Conservation (phyloP, 2,113 vertebrate genomes). For the Opisthocomus hoazin region DNA sequence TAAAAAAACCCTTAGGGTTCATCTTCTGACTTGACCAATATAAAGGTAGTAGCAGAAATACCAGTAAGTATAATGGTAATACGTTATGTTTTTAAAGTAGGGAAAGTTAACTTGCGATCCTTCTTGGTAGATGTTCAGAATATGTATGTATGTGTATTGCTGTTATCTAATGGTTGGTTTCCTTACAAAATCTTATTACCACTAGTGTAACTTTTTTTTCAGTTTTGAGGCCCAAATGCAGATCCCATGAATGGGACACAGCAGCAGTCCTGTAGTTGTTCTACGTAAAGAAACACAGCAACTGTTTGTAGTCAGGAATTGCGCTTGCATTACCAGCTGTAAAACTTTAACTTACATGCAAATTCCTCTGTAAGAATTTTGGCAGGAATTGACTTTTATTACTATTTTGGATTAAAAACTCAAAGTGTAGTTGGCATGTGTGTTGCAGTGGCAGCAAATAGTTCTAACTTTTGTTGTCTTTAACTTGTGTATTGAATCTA, state of each 20-base stretch:
- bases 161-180: background rate
- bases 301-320: background rate
- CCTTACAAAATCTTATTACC: background rate
- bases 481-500: background rate
- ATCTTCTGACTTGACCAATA: background rate
- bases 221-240: background rate
- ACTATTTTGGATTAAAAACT: background rate
- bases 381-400: background rate
- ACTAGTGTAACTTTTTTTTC: background rate
- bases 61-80: background rate
- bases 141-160: background rate
- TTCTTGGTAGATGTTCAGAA: background rate
- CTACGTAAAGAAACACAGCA: too few species aligned
- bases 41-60: background rate
- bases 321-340: background rate
- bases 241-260: background rate
- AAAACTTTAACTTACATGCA: background rate
- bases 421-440: fast-evolving
- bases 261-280: background rate
- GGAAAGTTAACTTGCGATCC: background rate
- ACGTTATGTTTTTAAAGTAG: background rate
- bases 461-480: background rate
- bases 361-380: background rate
- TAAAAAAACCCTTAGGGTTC: background rate
- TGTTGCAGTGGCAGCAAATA: background rate